A percentile compares a stretch with the other conserved stretches of the same genome.
These are phyloP conservation scores for Serranus cabrilla DNA, from an alignment of 2,797 vertebrate genomes.

Conservation along the genomic window DNA sequence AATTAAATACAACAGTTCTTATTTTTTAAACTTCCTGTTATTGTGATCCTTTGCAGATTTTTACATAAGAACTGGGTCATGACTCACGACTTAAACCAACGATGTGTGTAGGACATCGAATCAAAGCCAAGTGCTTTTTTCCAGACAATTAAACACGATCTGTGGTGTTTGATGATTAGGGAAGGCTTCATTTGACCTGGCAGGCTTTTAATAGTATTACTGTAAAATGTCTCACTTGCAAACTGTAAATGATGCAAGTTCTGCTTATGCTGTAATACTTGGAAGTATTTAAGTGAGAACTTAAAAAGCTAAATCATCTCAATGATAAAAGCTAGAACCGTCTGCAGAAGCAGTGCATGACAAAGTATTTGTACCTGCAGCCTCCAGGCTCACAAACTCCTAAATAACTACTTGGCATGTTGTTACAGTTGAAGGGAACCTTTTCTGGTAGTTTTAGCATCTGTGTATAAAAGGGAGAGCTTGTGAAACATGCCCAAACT, in stretches of 20 bases:
- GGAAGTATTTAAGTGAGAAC: constrained; percentile 3
- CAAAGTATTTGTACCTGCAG: constrained; percentile 12
- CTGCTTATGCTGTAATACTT: constrained; percentile 26
- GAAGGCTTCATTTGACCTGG: constrained; percentile 1
- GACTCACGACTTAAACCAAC: not conserved
- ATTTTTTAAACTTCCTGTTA: constrained; percentile 7
- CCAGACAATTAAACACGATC: constrained; percentile 15
- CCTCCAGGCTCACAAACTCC: constrained; percentile 23
- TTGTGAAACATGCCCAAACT: constrained; percentile 53
- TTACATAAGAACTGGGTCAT: constrained; percentile 4
- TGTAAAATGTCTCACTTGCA: constrained; percentile 23
- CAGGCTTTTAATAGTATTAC: constrained; percentile 2
- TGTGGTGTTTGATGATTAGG: not conserved
- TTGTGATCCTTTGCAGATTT: constrained; percentile 19
- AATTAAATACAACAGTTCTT: constrained; percentile 36
- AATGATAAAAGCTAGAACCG: constrained; percentile 15
- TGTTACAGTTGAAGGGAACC: constrained; percentile 18
- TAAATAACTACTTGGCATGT: constrained; percentile 40
- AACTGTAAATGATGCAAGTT: constrained; percentile 17
- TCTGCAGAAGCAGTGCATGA: not conserved
- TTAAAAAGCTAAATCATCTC: constrained; percentile 21
- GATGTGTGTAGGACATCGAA: constrained; percentile 17
- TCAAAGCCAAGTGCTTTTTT: constrained; percentile 35
- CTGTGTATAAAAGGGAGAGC: constrained; percentile 26
- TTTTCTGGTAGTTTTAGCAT: constrained; percentile 46